A percentile compares a stretch with the other conserved stretches of the same genome.
Evolutionary conservation across 2,888 invertebrate species (phyloP).

Genomic region (Phytoseiulus persimilis): DNA sequence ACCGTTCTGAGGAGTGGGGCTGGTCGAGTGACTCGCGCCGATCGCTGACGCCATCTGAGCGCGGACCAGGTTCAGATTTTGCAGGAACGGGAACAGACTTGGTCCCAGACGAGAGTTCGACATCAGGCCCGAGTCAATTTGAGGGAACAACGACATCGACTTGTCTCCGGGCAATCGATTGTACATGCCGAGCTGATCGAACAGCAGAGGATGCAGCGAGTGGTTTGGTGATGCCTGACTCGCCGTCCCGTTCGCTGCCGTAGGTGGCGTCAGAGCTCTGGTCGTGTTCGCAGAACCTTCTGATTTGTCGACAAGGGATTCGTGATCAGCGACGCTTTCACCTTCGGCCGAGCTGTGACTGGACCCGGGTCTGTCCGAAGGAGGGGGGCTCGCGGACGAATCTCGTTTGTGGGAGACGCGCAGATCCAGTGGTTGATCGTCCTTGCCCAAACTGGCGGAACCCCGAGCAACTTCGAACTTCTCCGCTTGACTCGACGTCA

Average conservation of each 20-base stretch:
- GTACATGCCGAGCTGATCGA: conserved; percentile 22
- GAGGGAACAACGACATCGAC: conserved; percentile 24
- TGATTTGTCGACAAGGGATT: conserved; percentile 18
- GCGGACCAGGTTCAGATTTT: conserved; percentile 27
- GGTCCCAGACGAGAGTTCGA: conserved; percentile 6
- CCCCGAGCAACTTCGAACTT: conserved; percentile 19
- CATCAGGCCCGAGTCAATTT: background rate
- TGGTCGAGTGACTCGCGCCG: conserved; percentile 36
- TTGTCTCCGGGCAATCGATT: conserved; percentile 20
- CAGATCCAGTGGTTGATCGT: conserved; percentile 69
- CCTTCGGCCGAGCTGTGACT: conserved; percentile 33
- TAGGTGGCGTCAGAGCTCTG: conserved; percentile 17
- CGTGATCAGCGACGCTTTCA: conserved; percentile 26
- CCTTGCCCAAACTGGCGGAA: conserved; percentile 49
- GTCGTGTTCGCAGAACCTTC: conserved; percentile 6
- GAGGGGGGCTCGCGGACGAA: conserved; percentile 21
- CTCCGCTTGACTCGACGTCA: conserved; percentile 21
- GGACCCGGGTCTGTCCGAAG: conserved; percentile 24
- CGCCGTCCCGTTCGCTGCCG: background rate
- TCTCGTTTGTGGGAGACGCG: conserved; percentile 67
- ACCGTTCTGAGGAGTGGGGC: conserved; percentile 26
- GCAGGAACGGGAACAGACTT: conserved; percentile 1
- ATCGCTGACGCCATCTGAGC: conserved; percentile 31
- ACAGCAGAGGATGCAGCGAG: conserved; percentile 32
- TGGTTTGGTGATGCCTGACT: conserved; percentile 18